Evolutionary conservation across 1,140 invertebrate species (phyloP), one percentile per base, ranked within the genome.

Genomic region (Pseudomyrmex sp.): DNA sequence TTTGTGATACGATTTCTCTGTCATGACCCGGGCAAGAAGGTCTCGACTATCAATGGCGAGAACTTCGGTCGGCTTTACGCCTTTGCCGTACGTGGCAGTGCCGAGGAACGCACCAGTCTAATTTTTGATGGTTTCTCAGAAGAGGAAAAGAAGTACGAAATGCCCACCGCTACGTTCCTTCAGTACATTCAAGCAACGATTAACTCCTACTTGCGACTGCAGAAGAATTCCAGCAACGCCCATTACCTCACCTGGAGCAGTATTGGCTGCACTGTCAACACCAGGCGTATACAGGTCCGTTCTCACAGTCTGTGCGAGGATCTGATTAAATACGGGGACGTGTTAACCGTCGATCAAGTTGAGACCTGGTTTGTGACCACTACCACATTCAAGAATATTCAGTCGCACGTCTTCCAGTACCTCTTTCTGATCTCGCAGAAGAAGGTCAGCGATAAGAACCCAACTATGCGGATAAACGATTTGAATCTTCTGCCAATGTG

Each of bases 401-500:
- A 94, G 77, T 94, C 94, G 13, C 93, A 94, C 65, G 93, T 94
- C 20, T 94, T 94, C 62, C 93, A 94, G 74, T 94, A 93, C 72
- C 90, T 94, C 13, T 94, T 93, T 70, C 80, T 94, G 4, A 84
- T 93, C 7, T 94, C 94, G 5, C 94, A 94, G 56, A 94, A 94
- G 68, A 94, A 94, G 63, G 90, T 92, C 13, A 77, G 62, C 26
- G 94, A 94, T 62, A 94, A 94, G 65, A 94, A 93, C 59, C 91
- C 91, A 0, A 82, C 85, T 3, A 72, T 73, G 26, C 86, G 88
- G 48, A 91, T 94, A 66, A 95, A 95, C 83, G 95, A 95, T 15
- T 88, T 95, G 62, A 95, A 94, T 87, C 89, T 96, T n/a, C 88
- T 95, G 62, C 95, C 95, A 1, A 90, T 94, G 68, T 93, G 95